Conservation (phyloP, 2,888 invertebrate genomes). For the Hetaerina titia region DNA sequence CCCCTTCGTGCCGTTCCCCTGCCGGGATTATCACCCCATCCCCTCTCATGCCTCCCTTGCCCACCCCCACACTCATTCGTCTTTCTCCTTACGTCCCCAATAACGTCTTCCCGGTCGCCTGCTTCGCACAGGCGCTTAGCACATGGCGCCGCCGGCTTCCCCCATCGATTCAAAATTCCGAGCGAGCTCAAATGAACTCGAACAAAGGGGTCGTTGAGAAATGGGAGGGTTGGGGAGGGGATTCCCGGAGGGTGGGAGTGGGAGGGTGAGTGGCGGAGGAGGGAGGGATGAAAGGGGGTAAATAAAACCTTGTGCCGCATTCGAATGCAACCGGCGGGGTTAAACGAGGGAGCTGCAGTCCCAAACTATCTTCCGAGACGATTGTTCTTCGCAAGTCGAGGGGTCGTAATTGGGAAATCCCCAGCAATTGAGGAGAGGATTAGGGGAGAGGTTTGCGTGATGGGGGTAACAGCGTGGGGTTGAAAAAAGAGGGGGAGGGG, state of each 20-base stretch:
- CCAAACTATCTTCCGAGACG: background rate
- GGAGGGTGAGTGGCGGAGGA: background rate
- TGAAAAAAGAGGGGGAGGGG: background rate
- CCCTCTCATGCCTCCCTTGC: background rate
- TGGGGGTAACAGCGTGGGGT: background rate
- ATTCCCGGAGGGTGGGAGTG: background rate
- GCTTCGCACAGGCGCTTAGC: background rate
- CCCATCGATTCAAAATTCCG: background rate
- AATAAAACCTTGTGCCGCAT: background rate
- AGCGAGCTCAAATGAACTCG: constrained; percentile 11
- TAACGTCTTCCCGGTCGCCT: background rate
- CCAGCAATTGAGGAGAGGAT: background rate
- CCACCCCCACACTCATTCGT: too few species aligned
- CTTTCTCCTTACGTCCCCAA: too few species aligned
- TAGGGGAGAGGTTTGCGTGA: too few species aligned
- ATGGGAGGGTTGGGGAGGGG: background rate
- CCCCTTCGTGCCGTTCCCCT: too few species aligned
- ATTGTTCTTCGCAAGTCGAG: constrained; percentile 1
- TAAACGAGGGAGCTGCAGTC: background rate
- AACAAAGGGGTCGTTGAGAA: background rate
- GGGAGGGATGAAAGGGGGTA: background rate
- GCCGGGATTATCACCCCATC: background rate
- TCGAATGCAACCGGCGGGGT: background rate
- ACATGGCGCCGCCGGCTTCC: background rate
- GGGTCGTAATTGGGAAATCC: background rate